Conservation (phyloP, 2,888 invertebrate species). For the Alloscopus bannaensis region DNA sequence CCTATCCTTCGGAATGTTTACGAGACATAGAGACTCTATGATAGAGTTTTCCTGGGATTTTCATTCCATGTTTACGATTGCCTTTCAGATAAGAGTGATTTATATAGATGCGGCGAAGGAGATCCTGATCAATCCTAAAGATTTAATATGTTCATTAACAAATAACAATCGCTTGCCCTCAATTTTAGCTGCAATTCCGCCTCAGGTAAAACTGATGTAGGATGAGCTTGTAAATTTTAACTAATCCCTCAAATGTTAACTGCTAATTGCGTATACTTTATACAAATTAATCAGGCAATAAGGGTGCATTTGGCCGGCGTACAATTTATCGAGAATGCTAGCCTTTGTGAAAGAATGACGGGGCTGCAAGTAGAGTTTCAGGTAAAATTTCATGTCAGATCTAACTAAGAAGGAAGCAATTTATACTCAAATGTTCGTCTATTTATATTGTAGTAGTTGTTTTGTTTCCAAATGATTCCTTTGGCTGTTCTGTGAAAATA, state of each 20-base stretch:
- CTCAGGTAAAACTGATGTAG: slow-evolving; percentile 12
- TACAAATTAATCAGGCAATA: too few relatives aligned
- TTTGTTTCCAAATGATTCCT: not conserved
- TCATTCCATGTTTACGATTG: not conserved
- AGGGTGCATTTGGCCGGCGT: not conserved
- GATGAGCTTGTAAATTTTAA: not conserved
- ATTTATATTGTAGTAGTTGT: not conserved
- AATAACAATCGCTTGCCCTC: not conserved
- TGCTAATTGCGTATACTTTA: not conserved
- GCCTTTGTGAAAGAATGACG: not conserved
- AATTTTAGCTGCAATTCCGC: slow-evolving; percentile 5
- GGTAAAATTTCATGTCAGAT: not conserved
- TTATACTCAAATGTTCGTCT: too few relatives aligned
- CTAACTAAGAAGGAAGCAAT: too few relatives aligned
- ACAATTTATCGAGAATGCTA: not conserved
- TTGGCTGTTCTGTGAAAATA: too few relatives aligned
- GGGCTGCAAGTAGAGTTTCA: slow-evolving; percentile 4
- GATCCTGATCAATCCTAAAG: not conserved
- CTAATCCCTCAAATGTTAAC: slow-evolving; percentile 1
- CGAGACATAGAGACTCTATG: not conserved
- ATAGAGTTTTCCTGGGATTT: not conserved
- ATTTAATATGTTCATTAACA: slow-evolving; percentile 19
- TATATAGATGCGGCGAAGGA: slow-evolving; percentile 25
- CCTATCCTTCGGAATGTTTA: too few relatives aligned
- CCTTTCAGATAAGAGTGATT: not conserved